Evolutionary conservation across 1,140 invertebrate species (phyloP).

Genomic region (Drosophila oshimai): DNA sequence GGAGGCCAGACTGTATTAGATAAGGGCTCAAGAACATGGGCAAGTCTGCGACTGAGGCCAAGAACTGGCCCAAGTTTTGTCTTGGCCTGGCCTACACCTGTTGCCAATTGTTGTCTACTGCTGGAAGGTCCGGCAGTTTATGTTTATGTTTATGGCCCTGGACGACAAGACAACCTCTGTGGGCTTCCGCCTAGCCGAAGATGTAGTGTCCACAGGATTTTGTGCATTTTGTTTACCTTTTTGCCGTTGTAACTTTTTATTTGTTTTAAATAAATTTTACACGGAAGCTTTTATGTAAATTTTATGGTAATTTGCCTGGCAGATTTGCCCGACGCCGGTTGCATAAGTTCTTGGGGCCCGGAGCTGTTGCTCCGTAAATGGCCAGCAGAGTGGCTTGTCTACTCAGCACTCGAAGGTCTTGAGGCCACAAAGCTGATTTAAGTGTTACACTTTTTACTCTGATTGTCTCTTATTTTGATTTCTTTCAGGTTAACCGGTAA

Average conservation of each 20-base stretch:
- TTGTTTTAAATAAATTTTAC: slow-evolving; percentile 80
- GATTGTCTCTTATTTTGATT: slow-evolving; percentile 26
- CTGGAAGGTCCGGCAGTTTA: slow-evolving; percentile 49
- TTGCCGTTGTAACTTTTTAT: slow-evolving; percentile 46
- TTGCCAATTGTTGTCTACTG: slow-evolving; percentile 69
- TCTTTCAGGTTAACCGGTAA: background rate
- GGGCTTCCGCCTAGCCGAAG: slow-evolving; percentile 50
- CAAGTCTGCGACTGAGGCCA: slow-evolving; percentile 2
- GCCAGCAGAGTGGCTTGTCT: slow-evolving; percentile 29
- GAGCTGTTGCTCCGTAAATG: slow-evolving; percentile 20
- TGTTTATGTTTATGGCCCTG: slow-evolving; percentile 65
- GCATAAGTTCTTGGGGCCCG: slow-evolving; percentile 23
- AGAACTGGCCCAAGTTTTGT: slow-evolving; percentile 46
- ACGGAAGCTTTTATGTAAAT: slow-evolving; percentile 79
- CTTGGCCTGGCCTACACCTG: slow-evolving; percentile 65
- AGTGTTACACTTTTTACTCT: slow-evolving; percentile 48
- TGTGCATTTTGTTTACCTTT: slow-evolving; percentile 29
- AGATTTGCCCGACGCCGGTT: slow-evolving; percentile 23
- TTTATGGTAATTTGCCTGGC: slow-evolving; percentile 70
- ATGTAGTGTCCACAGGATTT: slow-evolving; percentile 62
- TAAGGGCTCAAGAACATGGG: slow-evolving; percentile 45
- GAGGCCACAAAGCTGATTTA: slow-evolving; percentile 37
- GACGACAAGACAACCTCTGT: slow-evolving; percentile 42
- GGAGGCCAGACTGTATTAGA: slow-evolving; percentile 26
- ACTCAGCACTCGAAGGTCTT: slow-evolving; percentile 11